Conservation (phyloP, 2,797 vertebrate genomes). For the Chrosomus eos region DNA sequence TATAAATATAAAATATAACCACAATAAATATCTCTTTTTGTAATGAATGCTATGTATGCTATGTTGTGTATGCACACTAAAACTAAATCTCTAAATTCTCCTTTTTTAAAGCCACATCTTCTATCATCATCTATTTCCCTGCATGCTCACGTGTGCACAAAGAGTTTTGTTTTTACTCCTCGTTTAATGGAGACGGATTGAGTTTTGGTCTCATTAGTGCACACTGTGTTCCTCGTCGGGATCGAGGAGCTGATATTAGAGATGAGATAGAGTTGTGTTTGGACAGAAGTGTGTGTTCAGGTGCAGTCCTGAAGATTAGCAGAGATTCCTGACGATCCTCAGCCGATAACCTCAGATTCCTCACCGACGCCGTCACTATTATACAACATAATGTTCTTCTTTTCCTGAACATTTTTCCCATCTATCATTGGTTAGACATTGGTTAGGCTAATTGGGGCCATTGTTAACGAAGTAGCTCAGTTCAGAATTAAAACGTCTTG, state of each 20-base stretch:
- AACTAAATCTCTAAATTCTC: neutral
- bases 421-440: neutral
- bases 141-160: no score
- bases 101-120: neutral
- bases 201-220: neutral
- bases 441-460: no score
- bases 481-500: no score
- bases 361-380: neutral
- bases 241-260: neutral
- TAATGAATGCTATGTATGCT: no score
- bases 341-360: conserved; percentile 12
- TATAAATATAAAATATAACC: no score
- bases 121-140: neutral
- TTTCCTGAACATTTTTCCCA: neutral
- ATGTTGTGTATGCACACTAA: no score
- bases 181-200: neutral
- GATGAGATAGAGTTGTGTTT: neutral
- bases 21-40: no score
- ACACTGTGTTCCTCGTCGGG: neutral
- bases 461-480: no score
- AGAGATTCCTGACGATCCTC: conserved; percentile 1
- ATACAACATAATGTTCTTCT: no score
- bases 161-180: conserved; percentile 6
- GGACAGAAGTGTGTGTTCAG: neutral
- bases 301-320: neutral